Evolutionary conservation across 2,113 vertebrate species (phyloP), one percentile per base, ranked within the genome.

Genomic region (Narcine bancroftii): DNA sequence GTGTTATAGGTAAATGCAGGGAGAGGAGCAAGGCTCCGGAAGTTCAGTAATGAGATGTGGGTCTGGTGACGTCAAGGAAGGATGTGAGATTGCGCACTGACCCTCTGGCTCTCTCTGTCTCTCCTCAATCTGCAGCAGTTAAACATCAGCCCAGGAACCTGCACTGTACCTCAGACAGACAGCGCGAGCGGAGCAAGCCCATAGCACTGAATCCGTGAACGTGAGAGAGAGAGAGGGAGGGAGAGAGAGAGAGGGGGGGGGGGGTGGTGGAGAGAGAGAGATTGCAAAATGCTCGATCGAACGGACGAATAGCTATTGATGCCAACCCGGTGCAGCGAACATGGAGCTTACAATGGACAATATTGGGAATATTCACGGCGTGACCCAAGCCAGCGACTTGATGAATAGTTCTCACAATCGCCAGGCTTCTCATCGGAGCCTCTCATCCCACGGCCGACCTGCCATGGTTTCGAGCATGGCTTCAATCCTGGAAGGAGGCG

Each of bases 271-370:
- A 91, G 17, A 53, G 19, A 75, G 36, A 45, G 50, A 9, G 50
- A 29, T 26, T 56, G 6, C 77, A 69, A n/a, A 47, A 73, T 76
- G 83, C 69, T 89, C 60, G 83, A 56, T 45, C 92, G 92, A 92
- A 33, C 77, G 76, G 83, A 56, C 56, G 92, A 53, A n/a, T 56
- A 65, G 77, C 66, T 45, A 87, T 92, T 85, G 92, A 92, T 92
- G 92, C 69, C 63, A 24, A 15, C 29, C 53, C 81, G 71, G 39
- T 33, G 3, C 63, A 92, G 69, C 69, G 26, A 72, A 47, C 94
- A 99, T 99, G 98, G 98, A 99, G 97, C 97, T 99, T 95, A 97
- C 97, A 95, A 97, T 99, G 97, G 98, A 99, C 95, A 97, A 97
- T 96, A 97, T 99, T 95, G 97, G 97, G 94, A 97, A 97, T 94